Evolutionary conservation across 2,113 vertebrate genomes (phyloP), one percentile per base, ranked within the genome.

Genomic region (Excalfactoria chinensis): DNA sequence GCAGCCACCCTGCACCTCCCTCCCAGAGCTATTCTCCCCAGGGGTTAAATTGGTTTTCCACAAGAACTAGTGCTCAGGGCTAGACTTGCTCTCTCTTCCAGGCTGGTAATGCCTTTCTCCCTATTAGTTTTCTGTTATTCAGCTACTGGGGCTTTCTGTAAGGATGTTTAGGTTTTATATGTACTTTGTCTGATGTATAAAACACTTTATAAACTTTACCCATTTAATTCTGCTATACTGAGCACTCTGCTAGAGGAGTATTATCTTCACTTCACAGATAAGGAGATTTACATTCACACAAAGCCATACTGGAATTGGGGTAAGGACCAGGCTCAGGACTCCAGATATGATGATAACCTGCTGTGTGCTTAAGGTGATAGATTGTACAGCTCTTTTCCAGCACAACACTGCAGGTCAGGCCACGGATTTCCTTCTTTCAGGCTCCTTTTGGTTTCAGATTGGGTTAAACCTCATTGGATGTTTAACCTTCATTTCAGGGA

Each of bases 271-370:
- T 79, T 88, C 60, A 21, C 82, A 51, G 93, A 73, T 80, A 92
- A 93, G 84, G 77, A 87, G 71, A 91, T 95, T 91, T 92, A 85
- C 89, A 91, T 84, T 88, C 6, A 3, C 58, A 51, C 68, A 93
- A 89, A 95, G 78, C 60, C 75, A 74, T 62, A 37, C 23, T 91
- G 74, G 43, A 77, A 56, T 0, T 77, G 72, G 56, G 68, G 46
- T 91, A 44, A 91, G 60, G 35, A 55, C 67, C 1, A 2, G 59
- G 60, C 35, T 84, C 75, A 76, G 58, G 79, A 48, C 55, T 89
- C 71, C 78, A 67, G 78, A 84, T 91, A 69, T 63, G 71, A 41
- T 0, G 25, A 76, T 79, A 94, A 81, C 60, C 2, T 6, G 5
- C 82, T 88, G 46, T 53, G 41, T 84, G n/a, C 64, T 71, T 63